These are phyloP conservation scores for Poicephalus meyeri DNA, from an alignment of 2,113 vertebrate species.

Conservation along the genomic window DNA sequence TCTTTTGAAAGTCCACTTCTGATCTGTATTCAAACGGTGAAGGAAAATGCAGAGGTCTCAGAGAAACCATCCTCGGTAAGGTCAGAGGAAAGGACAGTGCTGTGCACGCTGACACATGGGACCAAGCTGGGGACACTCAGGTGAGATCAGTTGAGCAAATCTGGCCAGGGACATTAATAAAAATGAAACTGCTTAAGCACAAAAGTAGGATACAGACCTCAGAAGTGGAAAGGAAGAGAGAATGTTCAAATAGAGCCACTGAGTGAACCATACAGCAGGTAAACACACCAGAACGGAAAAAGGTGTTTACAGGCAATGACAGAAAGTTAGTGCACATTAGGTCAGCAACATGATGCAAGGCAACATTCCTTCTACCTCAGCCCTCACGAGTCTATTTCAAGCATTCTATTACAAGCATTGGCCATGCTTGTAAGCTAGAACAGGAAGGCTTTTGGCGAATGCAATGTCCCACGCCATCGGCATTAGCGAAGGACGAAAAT, in stretches of 20 bases:
- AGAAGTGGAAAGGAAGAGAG: not conserved
- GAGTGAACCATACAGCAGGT: not conserved
- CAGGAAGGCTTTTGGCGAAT: not conserved
- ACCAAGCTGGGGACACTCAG: not conserved
- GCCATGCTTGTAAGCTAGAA: not conserved
- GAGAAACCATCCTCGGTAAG: not conserved
- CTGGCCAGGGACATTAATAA: not conserved
- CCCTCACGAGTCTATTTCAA: not conserved
- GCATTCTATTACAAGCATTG: not conserved
- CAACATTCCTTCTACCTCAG: not conserved
- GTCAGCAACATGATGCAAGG: not conserved
- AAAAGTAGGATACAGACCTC: not conserved
- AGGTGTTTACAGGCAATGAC: not conserved
- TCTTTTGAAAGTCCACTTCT: conserved; percentile 47
- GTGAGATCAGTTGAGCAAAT: not conserved
- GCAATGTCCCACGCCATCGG: not conserved
- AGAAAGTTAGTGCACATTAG: not conserved
- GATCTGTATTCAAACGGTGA: not conserved
- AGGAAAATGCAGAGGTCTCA: not conserved
- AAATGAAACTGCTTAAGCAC: not conserved
- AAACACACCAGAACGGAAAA: not conserved
- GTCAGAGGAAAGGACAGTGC: conserved; percentile 11
- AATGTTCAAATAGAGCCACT: not conserved
- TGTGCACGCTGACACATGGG: not conserved
- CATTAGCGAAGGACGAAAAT: not conserved